Evolutionary conservation across 2,113 vertebrate genomes (phyloP).

Genomic region (Oryzias melastigma): DNA sequence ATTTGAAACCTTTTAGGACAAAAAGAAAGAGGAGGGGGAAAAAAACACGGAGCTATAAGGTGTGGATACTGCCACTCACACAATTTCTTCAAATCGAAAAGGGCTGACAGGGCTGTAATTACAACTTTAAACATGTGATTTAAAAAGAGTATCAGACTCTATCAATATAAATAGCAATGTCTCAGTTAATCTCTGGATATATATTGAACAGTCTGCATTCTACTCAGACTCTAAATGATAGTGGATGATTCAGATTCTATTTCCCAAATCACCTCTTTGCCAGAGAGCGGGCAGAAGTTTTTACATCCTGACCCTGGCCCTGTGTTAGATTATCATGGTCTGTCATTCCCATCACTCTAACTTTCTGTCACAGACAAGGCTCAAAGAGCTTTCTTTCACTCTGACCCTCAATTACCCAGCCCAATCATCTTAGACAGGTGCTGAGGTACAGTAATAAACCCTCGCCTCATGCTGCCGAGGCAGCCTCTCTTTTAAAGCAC

Average conservation of each 20-base stretch:
- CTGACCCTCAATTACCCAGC: conserved; percentile 70
- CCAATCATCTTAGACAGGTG: conserved; percentile 71
- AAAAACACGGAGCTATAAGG: background rate
- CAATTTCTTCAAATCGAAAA: background rate
- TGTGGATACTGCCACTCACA: background rate
- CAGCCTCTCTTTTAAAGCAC: conserved; percentile 55
- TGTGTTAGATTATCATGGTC: conserved; percentile 46
- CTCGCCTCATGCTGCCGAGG: conserved; percentile 37
- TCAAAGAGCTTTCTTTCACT: conserved; percentile 56
- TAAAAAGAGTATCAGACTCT: background rate
- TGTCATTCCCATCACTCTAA: conserved; percentile 52
- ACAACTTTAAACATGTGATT: background rate
- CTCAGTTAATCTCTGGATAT: background rate
- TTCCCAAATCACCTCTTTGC: conserved; percentile 53
- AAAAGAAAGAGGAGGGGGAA: too few species aligned
- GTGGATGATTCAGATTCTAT: conserved; percentile 32
- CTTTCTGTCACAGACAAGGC: conserved; percentile 50
- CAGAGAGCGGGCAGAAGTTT: conserved; percentile 47
- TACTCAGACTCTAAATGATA: conserved; percentile 11
- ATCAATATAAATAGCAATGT: background rate
- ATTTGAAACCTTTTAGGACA: too few species aligned
- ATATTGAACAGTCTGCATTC: background rate
- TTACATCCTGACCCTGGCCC: conserved; percentile 63
- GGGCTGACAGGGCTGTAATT: too few species aligned
- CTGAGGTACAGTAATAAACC: conserved; percentile 68